Evolutionary conservation across 2,888 invertebrate genomes (phyloP).

Genomic region (Nomada fucata): DNA sequence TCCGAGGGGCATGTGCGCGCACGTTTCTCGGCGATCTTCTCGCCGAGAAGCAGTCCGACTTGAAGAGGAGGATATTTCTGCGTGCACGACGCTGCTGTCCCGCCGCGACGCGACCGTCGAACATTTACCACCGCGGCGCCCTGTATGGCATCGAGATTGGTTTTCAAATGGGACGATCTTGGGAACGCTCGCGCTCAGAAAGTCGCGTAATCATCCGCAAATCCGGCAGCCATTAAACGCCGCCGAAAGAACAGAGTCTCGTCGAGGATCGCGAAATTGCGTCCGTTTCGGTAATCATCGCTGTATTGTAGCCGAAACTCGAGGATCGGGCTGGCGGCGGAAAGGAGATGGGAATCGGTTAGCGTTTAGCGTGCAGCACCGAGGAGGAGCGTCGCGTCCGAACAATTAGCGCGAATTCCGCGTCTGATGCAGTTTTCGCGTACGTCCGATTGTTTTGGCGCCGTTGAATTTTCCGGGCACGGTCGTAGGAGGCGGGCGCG

Average conservation of each 20-base stretch:
- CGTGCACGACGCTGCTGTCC: background rate
- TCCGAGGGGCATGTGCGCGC: background rate
- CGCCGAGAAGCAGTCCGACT: background rate
- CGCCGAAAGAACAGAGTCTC: background rate
- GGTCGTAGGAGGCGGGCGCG: conserved; percentile 29
- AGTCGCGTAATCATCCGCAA: conserved; percentile 14
- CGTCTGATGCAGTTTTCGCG: conserved; percentile 80
- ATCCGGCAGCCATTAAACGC: conserved; percentile 9
- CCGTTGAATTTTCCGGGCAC: conserved; percentile 64
- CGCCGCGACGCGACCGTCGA: background rate
- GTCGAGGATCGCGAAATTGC: conserved; percentile 36
- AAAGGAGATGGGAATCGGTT: conserved; percentile 20
- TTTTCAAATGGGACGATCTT: background rate
- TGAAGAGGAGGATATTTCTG: background rate
- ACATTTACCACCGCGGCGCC: background rate
- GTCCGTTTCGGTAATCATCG: conserved; percentile 67
- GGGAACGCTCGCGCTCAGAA: background rate
- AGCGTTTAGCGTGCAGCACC: conserved; percentile 14
- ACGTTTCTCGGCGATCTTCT: background rate
- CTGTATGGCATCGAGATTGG: background rate
- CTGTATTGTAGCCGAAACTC: conserved; percentile 65
- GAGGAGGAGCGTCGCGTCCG: conserved; percentile 56
- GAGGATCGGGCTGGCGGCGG: conserved; percentile 10
- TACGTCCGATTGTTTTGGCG: conserved; percentile 77
- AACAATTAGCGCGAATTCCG: conserved; percentile 79